A percentile compares a stretch with the other conserved stretches of the same genome.
phyloP scores from a whole-genome alignment of 2,797 vertebrate genomes.

The Corythornis leucogaster region DNA sequence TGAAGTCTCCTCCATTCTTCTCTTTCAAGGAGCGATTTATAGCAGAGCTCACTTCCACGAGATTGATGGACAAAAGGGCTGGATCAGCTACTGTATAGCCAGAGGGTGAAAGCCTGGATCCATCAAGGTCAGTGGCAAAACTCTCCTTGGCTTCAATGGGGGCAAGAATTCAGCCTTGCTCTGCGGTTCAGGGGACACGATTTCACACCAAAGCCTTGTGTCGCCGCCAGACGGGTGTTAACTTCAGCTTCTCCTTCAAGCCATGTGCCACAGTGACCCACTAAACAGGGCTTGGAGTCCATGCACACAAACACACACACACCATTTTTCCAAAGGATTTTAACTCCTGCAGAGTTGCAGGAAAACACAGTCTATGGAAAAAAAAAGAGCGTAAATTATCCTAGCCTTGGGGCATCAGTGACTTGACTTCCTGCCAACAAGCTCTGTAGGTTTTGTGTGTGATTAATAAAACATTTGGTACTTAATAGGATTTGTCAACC shows the following conservation, averaged over 20 bases:
- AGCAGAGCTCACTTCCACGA: neutral
- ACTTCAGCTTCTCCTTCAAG: neutral
- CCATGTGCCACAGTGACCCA: neutral
- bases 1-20: neutral
- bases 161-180: neutral
- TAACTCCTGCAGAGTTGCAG: neutral
- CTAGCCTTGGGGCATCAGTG: neutral
- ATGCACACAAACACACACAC: neutral
- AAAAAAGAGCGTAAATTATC: neutral
- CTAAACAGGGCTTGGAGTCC: neutral
- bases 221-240: neutral
- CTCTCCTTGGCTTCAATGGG: neutral
- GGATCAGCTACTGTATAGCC: neutral
- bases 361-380: neutral
- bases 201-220: neutral
- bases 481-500: neutral
- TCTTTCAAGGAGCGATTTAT: constrained; percentile 28
- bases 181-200: neutral
- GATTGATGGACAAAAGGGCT: constrained; percentile 31
- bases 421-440: neutral
- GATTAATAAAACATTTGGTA: constrained; percentile 19
- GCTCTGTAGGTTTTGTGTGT: neutral
- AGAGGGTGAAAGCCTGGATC: neutral
- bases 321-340: neutral
- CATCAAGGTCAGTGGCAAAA: constrained; percentile 39